Evolutionary conservation across 2,113 vertebrate genomes (phyloP).

Genomic region (Oryzias curvinotus): DNA sequence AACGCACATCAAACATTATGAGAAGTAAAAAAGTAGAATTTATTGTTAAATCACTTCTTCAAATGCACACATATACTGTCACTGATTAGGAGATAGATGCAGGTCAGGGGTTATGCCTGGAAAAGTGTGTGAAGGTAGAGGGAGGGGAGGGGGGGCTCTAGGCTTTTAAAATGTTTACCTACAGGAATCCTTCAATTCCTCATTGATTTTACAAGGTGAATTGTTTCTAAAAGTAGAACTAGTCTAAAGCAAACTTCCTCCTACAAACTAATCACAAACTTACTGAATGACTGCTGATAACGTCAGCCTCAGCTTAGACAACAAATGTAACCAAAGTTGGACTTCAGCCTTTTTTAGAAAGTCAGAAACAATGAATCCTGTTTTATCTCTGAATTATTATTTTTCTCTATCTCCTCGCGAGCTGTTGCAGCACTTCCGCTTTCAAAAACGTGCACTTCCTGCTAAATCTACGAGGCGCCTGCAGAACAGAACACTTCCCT

Average conservation of each 20-base stretch:
- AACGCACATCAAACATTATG: neutral
- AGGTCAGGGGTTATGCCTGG: neutral
- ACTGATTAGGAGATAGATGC: neutral
- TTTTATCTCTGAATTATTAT: constrained; percentile 6
- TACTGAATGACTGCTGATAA: too few relatives aligned
- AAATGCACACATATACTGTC: neutral
- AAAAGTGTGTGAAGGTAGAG: neutral
- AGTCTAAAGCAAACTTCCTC: too few relatives aligned
- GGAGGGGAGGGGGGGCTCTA: neutral
- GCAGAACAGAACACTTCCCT: constrained; percentile 44
- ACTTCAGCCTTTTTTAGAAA: constrained; percentile 30
- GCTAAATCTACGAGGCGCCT: constrained; percentile 18
- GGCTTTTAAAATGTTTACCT: too few relatives aligned
- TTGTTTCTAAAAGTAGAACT: too few relatives aligned
- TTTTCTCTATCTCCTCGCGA: constrained; percentile 29
- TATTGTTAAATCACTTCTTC: neutral
- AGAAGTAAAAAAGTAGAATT: too few relatives aligned
- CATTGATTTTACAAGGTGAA: too few relatives aligned
- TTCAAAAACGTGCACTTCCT: constrained; percentile 68
- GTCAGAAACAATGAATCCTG: constrained; percentile 24
- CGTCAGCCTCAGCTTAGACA: neutral
- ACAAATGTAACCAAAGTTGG: constrained; percentile 12
- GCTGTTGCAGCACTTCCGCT: constrained; percentile 68
- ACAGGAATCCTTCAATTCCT: too few relatives aligned
- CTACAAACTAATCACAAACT: too few relatives aligned